A percentile compares a stretch with the other conserved stretches of the same genome.
Conservation (phyloP, 1,140 invertebrate species). For the Teleopsis dalmanni region DNA sequence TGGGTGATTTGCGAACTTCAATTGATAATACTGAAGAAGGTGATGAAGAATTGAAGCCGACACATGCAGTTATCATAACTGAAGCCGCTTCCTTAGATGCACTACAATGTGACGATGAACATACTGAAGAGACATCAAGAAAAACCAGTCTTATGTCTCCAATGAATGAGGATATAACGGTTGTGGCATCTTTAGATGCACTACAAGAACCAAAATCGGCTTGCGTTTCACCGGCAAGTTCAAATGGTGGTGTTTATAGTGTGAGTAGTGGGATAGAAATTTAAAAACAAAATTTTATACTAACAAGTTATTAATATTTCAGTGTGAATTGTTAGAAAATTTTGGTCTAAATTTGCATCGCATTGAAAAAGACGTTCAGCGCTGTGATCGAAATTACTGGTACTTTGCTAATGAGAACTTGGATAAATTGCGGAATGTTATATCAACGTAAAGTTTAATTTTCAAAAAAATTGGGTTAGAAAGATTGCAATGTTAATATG, state of each 20-base stretch:
- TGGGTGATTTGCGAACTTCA: conserved; percentile 24
- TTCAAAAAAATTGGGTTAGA: neutral
- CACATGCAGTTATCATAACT: conserved; percentile 53
- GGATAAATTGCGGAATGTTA: conserved; percentile 83
- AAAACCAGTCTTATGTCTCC: conserved; percentile 41
- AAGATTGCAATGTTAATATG: neutral
- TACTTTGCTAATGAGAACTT: conserved; percentile 81
- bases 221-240: conserved; percentile 73
- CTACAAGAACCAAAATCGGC: conserved; percentile 48
- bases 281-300: neutral
- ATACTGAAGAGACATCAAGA: conserved; percentile 35
- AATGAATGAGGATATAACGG: conserved; percentile 37
- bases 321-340: conserved; percentile 74
- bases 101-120: conserved; percentile 35
- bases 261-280: conserved; percentile 47
- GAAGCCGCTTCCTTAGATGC: conserved; percentile 49
- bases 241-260: conserved; percentile 79
- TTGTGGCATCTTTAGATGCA: conserved; percentile 38
- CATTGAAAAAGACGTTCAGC: conserved; percentile 89
- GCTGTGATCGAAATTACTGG: conserved; percentile 86
- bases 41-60: conserved; percentile 12
- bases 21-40: neutral
- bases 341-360: conserved; percentile 86
- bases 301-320: conserved; percentile 15
- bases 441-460: conserved; percentile 75